phyloP scores from a whole-genome alignment of 2,888 invertebrate species.

The Sesamia inferens region DNA sequence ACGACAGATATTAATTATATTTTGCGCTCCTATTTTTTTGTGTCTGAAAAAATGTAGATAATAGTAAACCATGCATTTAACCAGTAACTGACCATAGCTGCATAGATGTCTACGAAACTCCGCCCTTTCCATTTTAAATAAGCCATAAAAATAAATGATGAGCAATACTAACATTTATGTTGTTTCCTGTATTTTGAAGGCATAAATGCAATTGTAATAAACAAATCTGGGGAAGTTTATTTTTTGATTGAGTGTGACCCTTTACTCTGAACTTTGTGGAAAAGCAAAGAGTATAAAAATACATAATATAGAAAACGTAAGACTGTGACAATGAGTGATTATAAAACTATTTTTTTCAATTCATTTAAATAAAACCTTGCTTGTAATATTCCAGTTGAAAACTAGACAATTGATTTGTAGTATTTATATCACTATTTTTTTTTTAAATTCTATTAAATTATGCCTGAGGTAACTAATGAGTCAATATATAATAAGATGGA shows the following conservation, averaged over 20 bases:
- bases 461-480: not conserved
- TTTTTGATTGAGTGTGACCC: not conserved
- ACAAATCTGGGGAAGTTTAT: not conserved
- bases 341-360: not conserved
- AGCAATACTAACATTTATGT: not conserved
- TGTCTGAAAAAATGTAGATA: not conserved
- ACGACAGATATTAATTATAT: not conserved
- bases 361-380: not conserved
- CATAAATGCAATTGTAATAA: not conserved
- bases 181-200: not conserved
- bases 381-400: not conserved
- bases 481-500: too few species aligned
- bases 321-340: slow-evolving; percentile 10
- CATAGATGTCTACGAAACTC: not conserved
- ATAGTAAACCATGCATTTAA: not conserved
- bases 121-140: not conserved
- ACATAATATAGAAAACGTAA: not conserved
- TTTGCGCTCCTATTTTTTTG: not conserved
- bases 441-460: not conserved
- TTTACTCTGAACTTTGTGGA: slow-evolving; percentile 9
- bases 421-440: too few species aligned
- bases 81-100: not conserved
- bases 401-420: not conserved
- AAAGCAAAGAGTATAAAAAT: too few species aligned
- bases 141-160: not conserved